phyloP scores from a whole-genome alignment of 1,140 invertebrate species.

The Eulimnadia texana region DNA sequence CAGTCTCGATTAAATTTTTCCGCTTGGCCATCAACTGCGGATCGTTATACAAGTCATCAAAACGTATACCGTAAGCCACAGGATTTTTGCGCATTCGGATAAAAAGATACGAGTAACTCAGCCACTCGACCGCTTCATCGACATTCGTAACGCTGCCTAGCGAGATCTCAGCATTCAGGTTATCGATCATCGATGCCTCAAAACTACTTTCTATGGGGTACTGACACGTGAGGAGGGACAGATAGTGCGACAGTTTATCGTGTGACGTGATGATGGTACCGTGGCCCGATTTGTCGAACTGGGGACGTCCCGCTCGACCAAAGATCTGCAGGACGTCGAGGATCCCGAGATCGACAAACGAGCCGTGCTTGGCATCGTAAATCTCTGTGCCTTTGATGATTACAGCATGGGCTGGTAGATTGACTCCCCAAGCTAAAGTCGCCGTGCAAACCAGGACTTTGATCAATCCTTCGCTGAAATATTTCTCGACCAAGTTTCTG shows the following conservation, averaged over 20 bases:
- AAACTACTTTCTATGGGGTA: slow-evolving; percentile 98
- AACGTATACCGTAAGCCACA: slow-evolving; percentile 70
- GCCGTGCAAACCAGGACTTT: slow-evolving; percentile 93
- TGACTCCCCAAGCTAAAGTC: slow-evolving; percentile 98
- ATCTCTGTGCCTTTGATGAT: slow-evolving; percentile 96
- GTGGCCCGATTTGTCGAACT: slow-evolving; percentile 80
- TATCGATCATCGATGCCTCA: slow-evolving; percentile 77
- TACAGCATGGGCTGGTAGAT: slow-evolving; percentile 93
- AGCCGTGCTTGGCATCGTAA: slow-evolving; percentile 89
- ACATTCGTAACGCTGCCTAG: slow-evolving; percentile 90
- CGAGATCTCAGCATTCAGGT: slow-evolving; percentile 93
- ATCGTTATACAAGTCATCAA: slow-evolving; percentile 55
- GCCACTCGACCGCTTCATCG: slow-evolving; percentile 91
- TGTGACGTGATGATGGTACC: slow-evolving; percentile 92
- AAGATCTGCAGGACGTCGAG: slow-evolving; percentile 99
- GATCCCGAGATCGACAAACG: slow-evolving; percentile 89
- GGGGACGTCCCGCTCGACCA: slow-evolving; percentile 82
- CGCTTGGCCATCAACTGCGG: slow-evolving; percentile 54
- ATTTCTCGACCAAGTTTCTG: slow-evolving; percentile 71
- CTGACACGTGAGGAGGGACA: slow-evolving; percentile 87
- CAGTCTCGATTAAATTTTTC: slow-evolving; percentile 54
- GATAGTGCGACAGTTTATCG: slow-evolving; percentile 83
- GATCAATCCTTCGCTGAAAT: slow-evolving; percentile 73
- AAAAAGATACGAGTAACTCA: slow-evolving; percentile 93
- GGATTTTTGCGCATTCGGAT: slow-evolving; percentile 90